Conservation (phyloP, 2,797 vertebrate species). For the Caiman crocodilus region DNA sequence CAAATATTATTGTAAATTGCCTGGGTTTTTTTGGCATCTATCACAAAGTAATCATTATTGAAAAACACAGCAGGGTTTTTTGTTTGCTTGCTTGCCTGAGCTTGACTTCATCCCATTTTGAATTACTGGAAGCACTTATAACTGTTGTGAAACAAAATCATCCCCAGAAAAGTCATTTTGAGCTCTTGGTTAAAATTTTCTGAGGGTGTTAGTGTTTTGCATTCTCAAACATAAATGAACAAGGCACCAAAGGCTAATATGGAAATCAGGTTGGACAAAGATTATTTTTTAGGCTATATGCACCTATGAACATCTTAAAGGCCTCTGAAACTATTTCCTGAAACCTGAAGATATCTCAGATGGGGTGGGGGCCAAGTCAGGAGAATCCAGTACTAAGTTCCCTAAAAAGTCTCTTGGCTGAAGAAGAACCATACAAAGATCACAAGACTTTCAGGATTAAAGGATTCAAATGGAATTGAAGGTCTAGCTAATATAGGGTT, state of each 20-base stretch:
- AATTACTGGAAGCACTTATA: background rate
- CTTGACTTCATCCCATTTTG: background rate
- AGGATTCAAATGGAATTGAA: background rate
- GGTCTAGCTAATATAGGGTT: background rate
- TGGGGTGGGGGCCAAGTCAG: background rate
- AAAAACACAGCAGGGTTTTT: background rate
- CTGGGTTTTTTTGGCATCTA: background rate
- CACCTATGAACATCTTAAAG: background rate
- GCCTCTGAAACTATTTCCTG: background rate
- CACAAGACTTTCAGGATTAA: background rate
- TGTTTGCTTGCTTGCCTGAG: accelerated
- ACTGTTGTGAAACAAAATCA: background rate
- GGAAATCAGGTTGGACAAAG: accelerated
- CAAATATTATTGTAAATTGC: background rate
- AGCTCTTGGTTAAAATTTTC: background rate
- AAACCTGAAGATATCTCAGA: background rate
- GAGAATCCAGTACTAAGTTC: background rate
- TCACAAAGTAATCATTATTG: background rate
- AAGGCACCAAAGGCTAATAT: background rate
- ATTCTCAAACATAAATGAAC: background rate
- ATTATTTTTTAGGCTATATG: background rate
- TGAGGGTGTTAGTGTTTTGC: background rate
- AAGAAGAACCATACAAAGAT: background rate
- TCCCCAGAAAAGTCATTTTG: background rate
- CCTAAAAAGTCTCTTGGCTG: background rate